Evolutionary conservation across 2,113 vertebrate species (phyloP), one percentile per base, ranked within the genome.

Genomic region (Hippocampus comes): DNA sequence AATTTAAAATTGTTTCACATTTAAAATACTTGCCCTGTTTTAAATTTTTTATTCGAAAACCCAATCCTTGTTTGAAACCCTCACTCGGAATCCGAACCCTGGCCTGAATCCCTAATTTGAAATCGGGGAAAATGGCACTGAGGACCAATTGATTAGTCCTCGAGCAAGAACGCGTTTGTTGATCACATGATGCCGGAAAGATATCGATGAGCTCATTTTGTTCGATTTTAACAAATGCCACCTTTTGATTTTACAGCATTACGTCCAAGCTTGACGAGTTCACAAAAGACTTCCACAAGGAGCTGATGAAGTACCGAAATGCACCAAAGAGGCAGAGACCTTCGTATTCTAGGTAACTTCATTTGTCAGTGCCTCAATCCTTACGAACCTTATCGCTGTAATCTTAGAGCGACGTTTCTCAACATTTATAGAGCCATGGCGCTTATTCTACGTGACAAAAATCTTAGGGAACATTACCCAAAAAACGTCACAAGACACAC

Each of bases 251-350:
- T 92, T 93, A 87, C 92, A 99, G 97, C 90, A 95, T 96, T 92
- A 94, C 95, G 86, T 98, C 97, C 78, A 99, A 99, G 91, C 94
- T 99, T 86, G 98, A 99, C 92, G 97, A 99, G 89, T 98, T 99
- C 89, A 97, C 98, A 88, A 96, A 98, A 93, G 96, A 97, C 93
- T 99, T 99, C 94, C 97, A 97, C 91, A 98, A 99, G 93, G 96
- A 99, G 90, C 94, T 99, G 80, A 94, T 99, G 93, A 97, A 98
- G 92, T 99, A 96, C 90, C 96, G 96, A 93, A 96, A 96, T 91
- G 95, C 97, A 87, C 96, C 97, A 89, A 99, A 98, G 91, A 96
- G 98, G 87, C 92, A 94, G 86, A 93, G 95, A 84, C 93, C 93
- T 56, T 98, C 96, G 78, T 99, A 96, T 90, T 98, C 97, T 80